These are phyloP conservation scores for Adineta ricciae DNA, from an alignment of 2,888 invertebrate genomes.

Conservation along the genomic window DNA sequence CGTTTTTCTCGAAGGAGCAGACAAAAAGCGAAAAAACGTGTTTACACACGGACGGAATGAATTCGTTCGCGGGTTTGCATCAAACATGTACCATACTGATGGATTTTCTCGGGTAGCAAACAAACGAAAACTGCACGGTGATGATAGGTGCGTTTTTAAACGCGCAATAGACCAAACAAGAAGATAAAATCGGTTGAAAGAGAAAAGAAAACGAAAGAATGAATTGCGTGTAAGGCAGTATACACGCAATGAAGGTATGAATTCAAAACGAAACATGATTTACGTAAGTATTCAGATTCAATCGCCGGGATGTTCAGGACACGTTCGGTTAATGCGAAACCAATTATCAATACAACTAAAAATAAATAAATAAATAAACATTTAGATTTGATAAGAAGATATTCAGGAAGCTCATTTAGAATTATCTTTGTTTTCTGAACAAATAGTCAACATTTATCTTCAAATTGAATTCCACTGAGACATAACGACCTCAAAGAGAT, in stretches of 20 bases:
- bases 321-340: conserved; percentile 96
- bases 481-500: too few species aligned
- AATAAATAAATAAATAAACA: conserved; percentile 24
- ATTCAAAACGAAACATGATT: background rate
- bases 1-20: background rate
- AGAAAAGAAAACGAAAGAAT: background rate
- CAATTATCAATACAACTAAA: conserved; percentile 95
- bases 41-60: background rate
- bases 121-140: background rate
- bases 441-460: too few species aligned
- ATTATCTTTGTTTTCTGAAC: too few species aligned
- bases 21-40: background rate
- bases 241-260: background rate
- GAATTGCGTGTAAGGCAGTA: background rate
- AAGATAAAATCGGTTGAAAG: background rate
- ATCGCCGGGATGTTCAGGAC: conserved; percentile 79
- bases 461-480: too few species aligned
- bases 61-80: background rate
- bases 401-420: too few species aligned
- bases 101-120: background rate
- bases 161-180: background rate
- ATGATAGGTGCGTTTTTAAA: background rate
- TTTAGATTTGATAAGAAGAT: too few species aligned
- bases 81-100: background rate
- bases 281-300: background rate